A percentile compares a stretch with the other conserved stretches of the same genome.
Conservation (phyloP, 2,113 vertebrate species). For the Protomyctophum bolini region DNA sequence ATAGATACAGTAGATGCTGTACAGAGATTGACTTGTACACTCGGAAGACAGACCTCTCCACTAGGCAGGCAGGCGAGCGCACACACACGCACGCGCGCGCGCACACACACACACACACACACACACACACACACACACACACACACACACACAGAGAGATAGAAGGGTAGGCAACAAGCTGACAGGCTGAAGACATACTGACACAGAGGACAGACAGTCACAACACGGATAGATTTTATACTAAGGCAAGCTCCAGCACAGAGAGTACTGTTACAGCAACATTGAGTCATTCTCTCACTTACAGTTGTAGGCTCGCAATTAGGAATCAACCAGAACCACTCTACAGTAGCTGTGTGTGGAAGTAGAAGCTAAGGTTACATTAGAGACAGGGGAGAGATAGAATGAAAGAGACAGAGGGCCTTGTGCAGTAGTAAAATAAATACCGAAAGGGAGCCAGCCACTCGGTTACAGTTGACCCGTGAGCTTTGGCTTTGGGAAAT, state of each 20-base stretch:
- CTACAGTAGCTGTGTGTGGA: not conserved
- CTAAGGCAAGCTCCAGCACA: not conserved
- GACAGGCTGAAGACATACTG: not conserved
- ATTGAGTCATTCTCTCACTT: slow-evolving; percentile 16
- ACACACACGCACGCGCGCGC: too few relatives aligned
- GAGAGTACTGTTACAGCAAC: slow-evolving; percentile 33
- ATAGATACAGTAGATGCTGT: not conserved
- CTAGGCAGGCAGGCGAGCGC: too few relatives aligned
- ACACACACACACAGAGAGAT: not conserved
- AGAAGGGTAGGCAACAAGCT: not conserved
- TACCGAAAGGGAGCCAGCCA: not conserved
- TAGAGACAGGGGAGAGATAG: not conserved
- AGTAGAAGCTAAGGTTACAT: slow-evolving; percentile 28
- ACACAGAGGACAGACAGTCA: too few relatives aligned
- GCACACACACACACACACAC: too few relatives aligned
- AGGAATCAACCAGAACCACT: not conserved
- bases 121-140: too few relatives aligned
- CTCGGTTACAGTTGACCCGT: slow-evolving; percentile 24
- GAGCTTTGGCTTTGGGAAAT: slow-evolving; percentile 13
- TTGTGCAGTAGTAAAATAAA: not conserved
- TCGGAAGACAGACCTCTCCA: not conserved
- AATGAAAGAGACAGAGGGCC: slow-evolving; percentile 10
- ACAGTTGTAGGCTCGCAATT: slow-evolving; percentile 10
- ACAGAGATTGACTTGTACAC: slow-evolving; percentile 11
- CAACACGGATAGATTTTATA: not conserved